Evolutionary conservation across 2,113 vertebrate species (phyloP), one percentile per base, ranked within the genome.

Genomic region (Amia ocellicauda): DNA sequence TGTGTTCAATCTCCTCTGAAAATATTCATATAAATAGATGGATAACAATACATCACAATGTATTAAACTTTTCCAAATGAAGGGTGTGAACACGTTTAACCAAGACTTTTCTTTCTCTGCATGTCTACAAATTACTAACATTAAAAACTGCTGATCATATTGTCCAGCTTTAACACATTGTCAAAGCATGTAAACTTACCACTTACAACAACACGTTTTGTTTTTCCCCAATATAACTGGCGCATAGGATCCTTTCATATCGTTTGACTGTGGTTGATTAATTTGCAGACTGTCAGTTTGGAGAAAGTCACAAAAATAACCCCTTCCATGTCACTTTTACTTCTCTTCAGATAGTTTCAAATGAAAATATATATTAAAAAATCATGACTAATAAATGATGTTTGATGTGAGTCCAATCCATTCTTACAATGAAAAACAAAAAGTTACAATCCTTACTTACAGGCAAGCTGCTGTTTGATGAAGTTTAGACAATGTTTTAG

Each of bases 181-280:
- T 50, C 26, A 14, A 51, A 65, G 27, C 51, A 23, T 14, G n/a
- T 19, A 50, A 22, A 65, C 63, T 65, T 65, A 65, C 63, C 63
- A 29, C 26, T 27, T 59, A 59, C 64, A 66, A 59, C 17, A 56
- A 59, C 56, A 36, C 36, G 55, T 22, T 66, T 60, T 52, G 29
- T 28, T 65, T 65, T 58, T 58, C 22, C 29, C 55, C 63, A 65
- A 51, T 36, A 65, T 58, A 36, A 66, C 63, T 50, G 49, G 63
- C 27, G 43, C 27, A 58, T 50, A 52, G 42, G 43, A 26, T 50
- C 54, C 47, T 19, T 42, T 66, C 57, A 51, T 52, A 52, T 31
- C 57, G 20, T 66, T 59, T 64, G 41, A 59, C 45, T 53, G 64
- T 23, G 64, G 40, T 60, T 45, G 47, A 20, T 41, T 56, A 58